Conservation (phyloP, 2,797 vertebrate species). For the Meda fulgida region DNA sequence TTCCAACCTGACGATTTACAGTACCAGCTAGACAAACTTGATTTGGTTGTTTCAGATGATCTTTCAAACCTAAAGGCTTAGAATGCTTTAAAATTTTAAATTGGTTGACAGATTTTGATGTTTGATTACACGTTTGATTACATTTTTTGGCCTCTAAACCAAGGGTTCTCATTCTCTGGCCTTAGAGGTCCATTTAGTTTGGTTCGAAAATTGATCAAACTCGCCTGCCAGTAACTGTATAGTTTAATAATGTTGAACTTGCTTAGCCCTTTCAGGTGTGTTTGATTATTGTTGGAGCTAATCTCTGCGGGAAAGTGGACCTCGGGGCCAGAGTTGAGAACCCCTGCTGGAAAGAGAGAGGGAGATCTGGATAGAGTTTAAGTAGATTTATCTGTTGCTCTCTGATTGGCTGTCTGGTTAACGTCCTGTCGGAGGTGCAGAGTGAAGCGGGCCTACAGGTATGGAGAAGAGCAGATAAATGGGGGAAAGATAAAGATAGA, state of each 20-base stretch:
- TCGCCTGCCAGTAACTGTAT: neutral
- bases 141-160: neutral
- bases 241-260: neutral
- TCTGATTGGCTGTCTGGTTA: conserved; percentile 50
- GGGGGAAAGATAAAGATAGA: neutral
- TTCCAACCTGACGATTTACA: neutral
- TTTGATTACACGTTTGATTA: neutral
- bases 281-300: neutral
- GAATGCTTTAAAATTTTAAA: neutral
- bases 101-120: neutral
- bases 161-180: neutral
- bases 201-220: neutral
- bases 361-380: neutral
- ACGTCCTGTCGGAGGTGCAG: conserved; percentile 42
- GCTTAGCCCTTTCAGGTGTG: neutral
- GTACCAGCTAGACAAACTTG: neutral
- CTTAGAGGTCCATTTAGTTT: neutral
- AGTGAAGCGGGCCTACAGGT: conserved; percentile 10
- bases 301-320: neutral
- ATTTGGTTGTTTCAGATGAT: neutral
- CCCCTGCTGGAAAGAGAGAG: neutral
- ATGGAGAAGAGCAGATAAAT: conserved; percentile 13
- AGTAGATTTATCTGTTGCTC: conserved; percentile 1
- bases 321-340: neutral
- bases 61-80: neutral